Percentiles rank a stretch among this genome's conserved stretches.
Conservation (phyloP, 2,797 vertebrate species). For the Lutjanus campechanus region DNA sequence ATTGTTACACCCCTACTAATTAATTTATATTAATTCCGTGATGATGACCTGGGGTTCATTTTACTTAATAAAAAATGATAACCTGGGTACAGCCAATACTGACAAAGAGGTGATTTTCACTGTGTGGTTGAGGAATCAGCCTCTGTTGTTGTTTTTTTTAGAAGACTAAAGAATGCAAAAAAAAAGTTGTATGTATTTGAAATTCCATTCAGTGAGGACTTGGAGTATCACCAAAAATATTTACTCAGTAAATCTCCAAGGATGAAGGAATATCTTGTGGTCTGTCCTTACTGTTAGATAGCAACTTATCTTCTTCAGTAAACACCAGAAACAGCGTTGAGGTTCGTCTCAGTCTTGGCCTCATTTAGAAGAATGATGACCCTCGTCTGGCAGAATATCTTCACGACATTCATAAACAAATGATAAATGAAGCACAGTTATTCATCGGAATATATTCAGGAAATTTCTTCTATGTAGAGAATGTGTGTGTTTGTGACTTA, state of each 20-base stretch:
- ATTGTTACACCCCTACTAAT: no score
- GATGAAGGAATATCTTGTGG: neutral
- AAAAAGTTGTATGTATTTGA: neutral
- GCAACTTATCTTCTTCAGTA: neutral
- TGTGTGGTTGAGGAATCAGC: no score
- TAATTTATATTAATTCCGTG: no score
- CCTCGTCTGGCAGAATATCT: neutral
- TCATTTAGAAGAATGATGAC: neutral
- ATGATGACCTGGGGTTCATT: no score
- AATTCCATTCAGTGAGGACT: neutral
- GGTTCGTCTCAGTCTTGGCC: neutral
- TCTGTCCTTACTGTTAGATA: constrained; percentile 4
- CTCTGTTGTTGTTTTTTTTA: neutral
- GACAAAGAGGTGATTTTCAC: no score
- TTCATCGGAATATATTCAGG: neutral
- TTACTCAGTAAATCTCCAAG: neutral
- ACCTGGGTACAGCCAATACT: no score
- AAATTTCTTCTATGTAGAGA: neutral
- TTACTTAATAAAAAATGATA: no score
- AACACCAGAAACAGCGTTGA: neutral
- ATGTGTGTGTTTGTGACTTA: neutral
- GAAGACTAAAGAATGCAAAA: neutral
- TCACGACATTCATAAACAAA: neutral
- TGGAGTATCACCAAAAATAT: neutral
- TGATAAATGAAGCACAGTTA: constrained; percentile 4